phyloP scores from a whole-genome alignment of 2,888 invertebrate species.

The Chymomyza fuscimana region DNA sequence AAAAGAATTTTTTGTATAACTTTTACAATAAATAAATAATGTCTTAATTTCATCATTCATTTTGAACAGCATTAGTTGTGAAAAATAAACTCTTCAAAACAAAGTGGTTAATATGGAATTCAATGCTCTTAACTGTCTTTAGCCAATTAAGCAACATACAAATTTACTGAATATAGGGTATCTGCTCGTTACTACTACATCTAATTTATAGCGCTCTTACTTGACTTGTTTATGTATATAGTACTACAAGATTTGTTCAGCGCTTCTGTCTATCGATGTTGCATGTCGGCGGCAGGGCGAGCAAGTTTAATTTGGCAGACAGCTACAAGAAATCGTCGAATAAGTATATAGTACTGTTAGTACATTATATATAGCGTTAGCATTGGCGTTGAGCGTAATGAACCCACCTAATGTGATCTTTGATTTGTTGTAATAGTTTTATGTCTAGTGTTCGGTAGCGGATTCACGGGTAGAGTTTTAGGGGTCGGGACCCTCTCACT shows the following conservation, averaged over 20 bases:
- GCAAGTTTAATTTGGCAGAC: background rate
- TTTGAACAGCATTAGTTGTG: too few species aligned
- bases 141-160: background rate
- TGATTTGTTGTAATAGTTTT: background rate
- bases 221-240: conserved; percentile 7
- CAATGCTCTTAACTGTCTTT: too few species aligned
- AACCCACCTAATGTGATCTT: background rate
- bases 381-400: background rate
- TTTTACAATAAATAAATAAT: too few species aligned
- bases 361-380: background rate
- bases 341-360: background rate
- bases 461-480: too few species aligned
- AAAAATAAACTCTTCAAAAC: too few species aligned
- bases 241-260: background rate
- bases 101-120: too few species aligned
- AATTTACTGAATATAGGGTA: conserved; percentile 3
- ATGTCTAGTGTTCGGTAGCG: background rate
- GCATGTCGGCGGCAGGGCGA: background rate
- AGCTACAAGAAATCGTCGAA: conserved; percentile 2
- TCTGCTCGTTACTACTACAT: background rate
- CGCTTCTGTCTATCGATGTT: background rate
- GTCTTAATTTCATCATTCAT: too few species aligned
- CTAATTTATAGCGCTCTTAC: background rate
- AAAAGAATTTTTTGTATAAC: too few species aligned
- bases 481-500: too few species aligned